phyloP scores from a whole-genome alignment of 2,888 invertebrate genomes.

The Phyllotreta cruciferae region DNA sequence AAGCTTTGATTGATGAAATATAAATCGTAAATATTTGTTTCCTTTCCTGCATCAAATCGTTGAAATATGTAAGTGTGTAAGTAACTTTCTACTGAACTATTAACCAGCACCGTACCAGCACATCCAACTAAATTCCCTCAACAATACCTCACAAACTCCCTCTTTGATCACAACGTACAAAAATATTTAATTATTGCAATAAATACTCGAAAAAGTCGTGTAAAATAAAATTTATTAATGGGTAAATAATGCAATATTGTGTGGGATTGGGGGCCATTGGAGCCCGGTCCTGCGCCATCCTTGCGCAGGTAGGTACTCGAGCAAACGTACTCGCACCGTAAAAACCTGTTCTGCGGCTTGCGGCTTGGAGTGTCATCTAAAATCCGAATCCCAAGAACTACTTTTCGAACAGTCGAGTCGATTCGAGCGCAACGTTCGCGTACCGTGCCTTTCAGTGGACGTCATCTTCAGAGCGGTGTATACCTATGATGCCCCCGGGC shows the following conservation, averaged over 20 bases:
- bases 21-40: too few relatives aligned
- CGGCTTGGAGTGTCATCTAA: conserved; percentile 40
- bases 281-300: conserved; percentile 30
- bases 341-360: conserved; percentile 46
- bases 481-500: conserved; percentile 38
- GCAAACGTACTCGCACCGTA: conserved; percentile 7
- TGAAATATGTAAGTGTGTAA: background rate
- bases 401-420: conserved; percentile 40
- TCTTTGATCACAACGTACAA: too few relatives aligned
- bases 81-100: conserved; percentile 9
- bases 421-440: conserved; percentile 29
- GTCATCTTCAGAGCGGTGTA: conserved; percentile 27
- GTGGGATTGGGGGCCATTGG: background rate
- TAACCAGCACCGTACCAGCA: conserved; percentile 1
- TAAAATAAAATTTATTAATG: too few relatives aligned
- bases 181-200: too few relatives aligned
- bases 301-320: conserved; percentile 42
- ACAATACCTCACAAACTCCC: too few relatives aligned
- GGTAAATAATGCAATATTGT: too few relatives aligned
- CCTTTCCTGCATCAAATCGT: too few relatives aligned
- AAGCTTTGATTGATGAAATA: too few relatives aligned
- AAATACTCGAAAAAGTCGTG: too few relatives aligned
- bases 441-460: conserved; percentile 24
- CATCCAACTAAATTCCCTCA: too few relatives aligned
- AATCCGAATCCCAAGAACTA: conserved; percentile 42